Percentiles rank a stretch among this genome's conserved stretches.
These are phyloP conservation scores for Bathynomus jamesi DNA, from an alignment of 1,140 invertebrate species.

Conservation along the genomic window DNA sequence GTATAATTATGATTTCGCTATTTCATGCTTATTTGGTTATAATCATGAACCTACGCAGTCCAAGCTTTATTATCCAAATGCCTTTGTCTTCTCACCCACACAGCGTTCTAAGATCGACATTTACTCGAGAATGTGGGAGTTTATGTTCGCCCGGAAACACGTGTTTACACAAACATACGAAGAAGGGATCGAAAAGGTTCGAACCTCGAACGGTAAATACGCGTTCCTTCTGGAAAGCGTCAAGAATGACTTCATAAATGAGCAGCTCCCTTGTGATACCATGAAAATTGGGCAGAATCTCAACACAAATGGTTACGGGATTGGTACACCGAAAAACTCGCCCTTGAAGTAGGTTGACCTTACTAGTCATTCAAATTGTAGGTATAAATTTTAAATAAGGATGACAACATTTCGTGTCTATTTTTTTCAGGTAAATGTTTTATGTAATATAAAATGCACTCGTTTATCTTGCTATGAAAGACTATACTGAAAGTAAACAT, in stretches of 20 bases:
- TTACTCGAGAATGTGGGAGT: conserved; percentile 88
- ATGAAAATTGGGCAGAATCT: conserved; percentile 89
- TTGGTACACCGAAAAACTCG: conserved; percentile 83
- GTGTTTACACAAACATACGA: conserved; percentile 75
- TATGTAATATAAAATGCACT: no score
- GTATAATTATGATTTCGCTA: no score
- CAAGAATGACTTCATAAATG: conserved; percentile 90
- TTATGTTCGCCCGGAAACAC: conserved; percentile 76
- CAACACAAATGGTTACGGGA: conserved; percentile 87
- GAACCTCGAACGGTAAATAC: conserved; percentile 70
- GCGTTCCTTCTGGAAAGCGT: conserved; percentile 91
- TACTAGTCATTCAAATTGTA: no score
- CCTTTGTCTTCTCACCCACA: conserved; percentile 7
- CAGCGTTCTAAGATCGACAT: conserved; percentile 81
- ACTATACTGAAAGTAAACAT: no score
- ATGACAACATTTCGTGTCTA: no score
- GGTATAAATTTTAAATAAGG: no score
- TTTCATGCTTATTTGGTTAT: no score
- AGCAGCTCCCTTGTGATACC: conserved; percentile 85
- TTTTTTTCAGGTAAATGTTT: no score
- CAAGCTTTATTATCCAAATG: neutral
- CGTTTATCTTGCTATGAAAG: no score
- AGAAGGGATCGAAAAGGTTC: conserved; percentile 71
- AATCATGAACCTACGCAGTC: no score
- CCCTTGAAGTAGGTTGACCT: conserved; percentile 64